phyloP scores from a whole-genome alignment of 2,113 vertebrate species.

The Prietella phreatophila region DNA sequence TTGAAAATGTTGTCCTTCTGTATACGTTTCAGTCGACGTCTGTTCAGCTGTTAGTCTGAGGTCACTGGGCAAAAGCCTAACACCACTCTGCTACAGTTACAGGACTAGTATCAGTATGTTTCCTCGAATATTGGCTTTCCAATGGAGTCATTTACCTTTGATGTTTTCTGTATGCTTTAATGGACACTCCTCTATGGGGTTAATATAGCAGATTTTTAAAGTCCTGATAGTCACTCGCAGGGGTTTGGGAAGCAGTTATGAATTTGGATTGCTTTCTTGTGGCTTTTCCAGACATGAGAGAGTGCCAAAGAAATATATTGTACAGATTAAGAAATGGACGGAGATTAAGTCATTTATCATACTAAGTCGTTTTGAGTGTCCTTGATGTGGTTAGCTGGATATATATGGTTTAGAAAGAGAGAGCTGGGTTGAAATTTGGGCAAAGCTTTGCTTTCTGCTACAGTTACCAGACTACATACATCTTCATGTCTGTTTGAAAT shows the following conservation, averaged over 20 bases:
- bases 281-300: not conserved
- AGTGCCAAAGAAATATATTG: not conserved
- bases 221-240: not conserved
- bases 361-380: conserved; percentile 31
- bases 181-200: conserved; percentile 2
- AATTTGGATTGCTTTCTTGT: conserved; percentile 26
- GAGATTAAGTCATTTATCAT: conserved; percentile 43
- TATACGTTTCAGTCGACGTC: not conserved
- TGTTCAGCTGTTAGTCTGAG: not conserved
- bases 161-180: conserved; percentile 6
- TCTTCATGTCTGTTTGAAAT: not conserved
- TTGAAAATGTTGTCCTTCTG: not conserved
- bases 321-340: not conserved
- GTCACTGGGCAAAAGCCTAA: not conserved
- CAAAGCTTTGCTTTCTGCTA: not conserved
- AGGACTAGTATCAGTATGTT: not conserved
- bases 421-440: not conserved
- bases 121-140: not conserved
- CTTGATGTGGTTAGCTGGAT: conserved; percentile 20
- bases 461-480: not conserved
- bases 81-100: not conserved
- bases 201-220: not conserved
- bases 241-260: not conserved
- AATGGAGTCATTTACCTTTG: not conserved
- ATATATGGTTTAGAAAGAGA: not conserved